These are phyloP conservation scores for Lathamus discolor DNA, from an alignment of 2,113 vertebrate genomes.

Conservation along the genomic window DNA sequence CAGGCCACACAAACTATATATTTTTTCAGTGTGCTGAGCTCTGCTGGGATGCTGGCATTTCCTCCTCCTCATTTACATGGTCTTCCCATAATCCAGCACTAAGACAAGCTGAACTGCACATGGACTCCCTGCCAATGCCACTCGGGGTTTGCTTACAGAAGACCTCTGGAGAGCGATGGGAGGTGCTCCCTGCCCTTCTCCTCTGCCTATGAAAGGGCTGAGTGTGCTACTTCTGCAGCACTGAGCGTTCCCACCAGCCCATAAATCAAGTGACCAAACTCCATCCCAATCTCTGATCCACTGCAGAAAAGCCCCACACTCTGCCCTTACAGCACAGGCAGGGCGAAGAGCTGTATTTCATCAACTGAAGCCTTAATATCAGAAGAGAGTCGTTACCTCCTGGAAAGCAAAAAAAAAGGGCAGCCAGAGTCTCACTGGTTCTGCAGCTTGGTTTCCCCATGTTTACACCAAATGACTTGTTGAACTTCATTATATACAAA, in stretches of 20 bases:
- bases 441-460: constrained; percentile 48
- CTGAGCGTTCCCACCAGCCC: constrained; percentile 11
- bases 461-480: constrained; percentile 62
- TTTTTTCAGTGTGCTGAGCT: constrained; percentile 16
- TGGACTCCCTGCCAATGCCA: constrained; percentile 25
- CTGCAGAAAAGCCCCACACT: constrained; percentile 28
- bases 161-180: background rate
- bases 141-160: constrained; percentile 1
- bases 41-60: constrained; percentile 42
- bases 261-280: constrained; percentile 54
- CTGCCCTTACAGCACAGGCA: background rate
- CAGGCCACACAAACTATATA: constrained; percentile 25
- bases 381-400: constrained; percentile 14
- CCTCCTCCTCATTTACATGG: constrained; percentile 50
- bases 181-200: constrained; percentile 40
- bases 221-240: constrained; percentile 51
- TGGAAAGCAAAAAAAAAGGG: background rate
- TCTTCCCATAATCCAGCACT: constrained; percentile 33
- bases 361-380: constrained; percentile 44
- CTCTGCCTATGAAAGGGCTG: constrained; percentile 50
- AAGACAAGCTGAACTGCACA: constrained; percentile 27
- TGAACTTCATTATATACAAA: constrained; percentile 76
- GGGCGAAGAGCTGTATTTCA: constrained; percentile 39
- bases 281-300: background rate
- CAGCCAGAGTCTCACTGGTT: constrained; percentile 11